Evolutionary conservation across 1,140 invertebrate species (phyloP).

Genomic region (Hestina assimilis): DNA sequence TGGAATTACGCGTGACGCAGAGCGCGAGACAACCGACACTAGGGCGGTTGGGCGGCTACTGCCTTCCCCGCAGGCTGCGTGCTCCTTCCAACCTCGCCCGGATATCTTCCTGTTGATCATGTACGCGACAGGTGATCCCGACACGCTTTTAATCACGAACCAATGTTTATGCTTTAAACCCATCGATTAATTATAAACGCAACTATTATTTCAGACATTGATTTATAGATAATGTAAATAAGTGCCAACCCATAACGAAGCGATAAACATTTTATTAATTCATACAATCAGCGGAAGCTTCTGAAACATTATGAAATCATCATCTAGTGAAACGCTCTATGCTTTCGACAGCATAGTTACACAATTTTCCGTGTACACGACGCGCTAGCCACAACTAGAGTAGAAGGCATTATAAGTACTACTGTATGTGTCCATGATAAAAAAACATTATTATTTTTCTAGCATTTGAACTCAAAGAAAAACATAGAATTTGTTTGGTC

Average conservation of each 20-base stretch:
- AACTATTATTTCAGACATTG: background rate
- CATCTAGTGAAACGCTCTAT: too few species aligned
- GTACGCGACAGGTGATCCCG: conserved; percentile 69
- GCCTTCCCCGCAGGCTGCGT: conserved; percentile 57
- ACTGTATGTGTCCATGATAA: too few species aligned
- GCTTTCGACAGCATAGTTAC: too few species aligned
- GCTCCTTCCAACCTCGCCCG: conserved; percentile 63
- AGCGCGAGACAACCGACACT: conserved; percentile 37
- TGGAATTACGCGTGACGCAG: conserved; percentile 17
- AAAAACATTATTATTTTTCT: too few species aligned
- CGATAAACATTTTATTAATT: too few species aligned
- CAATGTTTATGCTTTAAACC: conserved; percentile 19
- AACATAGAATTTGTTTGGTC: too few species aligned
- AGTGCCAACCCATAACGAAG: background rate
- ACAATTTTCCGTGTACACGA: too few species aligned
- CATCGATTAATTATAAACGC: conserved; percentile 17
- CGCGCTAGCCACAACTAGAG: too few species aligned
- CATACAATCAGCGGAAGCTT: too few species aligned
- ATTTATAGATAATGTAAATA: background rate
- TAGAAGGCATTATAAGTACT: too few species aligned
- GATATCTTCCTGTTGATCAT: conserved; percentile 72
- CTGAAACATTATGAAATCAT: too few species aligned
- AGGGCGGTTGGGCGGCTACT: conserved; percentile 74
- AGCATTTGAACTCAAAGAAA: too few species aligned
- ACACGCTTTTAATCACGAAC: conserved; percentile 43